Percentiles rank a stretch among this genome's conserved stretches.
phyloP scores from a whole-genome alignment of 2,113 vertebrate genomes.

The Thamnaconus septentrionalis region DNA sequence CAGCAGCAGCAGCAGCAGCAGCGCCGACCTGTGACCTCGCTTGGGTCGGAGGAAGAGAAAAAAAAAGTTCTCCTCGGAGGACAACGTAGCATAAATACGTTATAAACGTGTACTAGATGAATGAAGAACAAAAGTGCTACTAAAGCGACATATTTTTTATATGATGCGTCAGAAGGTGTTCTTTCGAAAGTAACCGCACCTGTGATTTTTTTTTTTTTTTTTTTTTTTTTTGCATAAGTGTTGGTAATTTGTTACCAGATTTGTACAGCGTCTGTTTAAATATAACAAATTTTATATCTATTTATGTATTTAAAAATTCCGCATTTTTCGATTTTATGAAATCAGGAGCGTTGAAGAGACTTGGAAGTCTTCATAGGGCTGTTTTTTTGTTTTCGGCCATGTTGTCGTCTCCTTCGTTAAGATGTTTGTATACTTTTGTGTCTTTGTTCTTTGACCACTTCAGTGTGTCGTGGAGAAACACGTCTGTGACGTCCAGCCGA shows the following conservation, averaged over 20 bases:
- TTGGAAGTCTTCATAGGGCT: conserved; percentile 36
- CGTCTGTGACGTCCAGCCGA: conserved; percentile 9
- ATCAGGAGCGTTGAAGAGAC: conserved; percentile 14
- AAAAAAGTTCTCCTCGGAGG: conserved; percentile 60
- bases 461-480: no score
- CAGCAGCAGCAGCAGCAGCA: background rate
- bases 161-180: conserved; percentile 80
- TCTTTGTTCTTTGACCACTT: no score
- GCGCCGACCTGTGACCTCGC: background rate
- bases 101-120: conserved; percentile 82
- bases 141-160: conserved; percentile 91
- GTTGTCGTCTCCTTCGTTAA: conserved; percentile 11
- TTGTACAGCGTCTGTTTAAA: conserved; percentile 77
- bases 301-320: conserved; percentile 78
- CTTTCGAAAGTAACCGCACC: conserved; percentile 84
- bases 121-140: conserved; percentile 82
- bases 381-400: conserved; percentile 3
- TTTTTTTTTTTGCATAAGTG: conserved; percentile 49
- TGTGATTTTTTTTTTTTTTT: conserved; percentile 66
- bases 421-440: no score
- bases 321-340: no score
- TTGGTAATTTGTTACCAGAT: conserved; percentile 68
- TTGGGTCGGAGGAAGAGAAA: background rate
- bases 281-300: conserved; percentile 76
- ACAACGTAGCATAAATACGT: conserved; percentile 78